These are phyloP conservation scores for Drosophila melanosoma DNA, from an alignment of 2,888 invertebrate genomes.

Conservation along the genomic window DNA sequence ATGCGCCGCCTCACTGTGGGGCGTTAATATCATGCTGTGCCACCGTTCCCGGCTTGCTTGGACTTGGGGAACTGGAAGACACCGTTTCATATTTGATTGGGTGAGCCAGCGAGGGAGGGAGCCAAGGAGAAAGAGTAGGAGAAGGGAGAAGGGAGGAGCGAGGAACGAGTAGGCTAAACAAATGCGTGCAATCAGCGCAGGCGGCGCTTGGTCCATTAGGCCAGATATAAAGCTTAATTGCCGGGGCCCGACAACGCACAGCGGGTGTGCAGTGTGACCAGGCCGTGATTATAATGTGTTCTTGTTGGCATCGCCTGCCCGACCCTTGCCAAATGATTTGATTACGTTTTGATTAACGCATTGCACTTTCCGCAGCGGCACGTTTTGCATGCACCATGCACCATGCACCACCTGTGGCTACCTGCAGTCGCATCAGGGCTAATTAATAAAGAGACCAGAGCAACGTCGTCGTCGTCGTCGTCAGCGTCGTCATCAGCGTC, in stretches of 20 bases:
- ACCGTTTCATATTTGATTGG: slow-evolving; percentile 78
- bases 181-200: slow-evolving; percentile 83
- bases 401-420: slow-evolving; percentile 79
- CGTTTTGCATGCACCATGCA: slow-evolving; percentile 64
- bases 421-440: slow-evolving; percentile 75
- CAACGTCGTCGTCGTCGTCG: not conserved
- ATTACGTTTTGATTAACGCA: slow-evolving; percentile 80
- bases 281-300: slow-evolving; percentile 66
- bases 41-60: slow-evolving; percentile 53
- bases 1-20: slow-evolving; percentile 81
- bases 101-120: slow-evolving; percentile 37
- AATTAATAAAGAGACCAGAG: slow-evolving; percentile 80
- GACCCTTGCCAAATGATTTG: slow-evolving; percentile 77
- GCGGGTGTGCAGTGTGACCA: slow-evolving; percentile 74
- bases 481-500: slow-evolving; percentile 8
- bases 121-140: slow-evolving; percentile 1
- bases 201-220: slow-evolving; percentile 84
- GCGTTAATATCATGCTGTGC: slow-evolving; percentile 83
- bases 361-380: slow-evolving; percentile 71
- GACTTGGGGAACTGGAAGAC: slow-evolving; percentile 12
- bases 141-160: slow-evolving; percentile 7
- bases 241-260: slow-evolving; percentile 83
- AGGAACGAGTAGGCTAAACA: slow-evolving; percentile 72
- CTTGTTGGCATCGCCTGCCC: slow-evolving; percentile 18
- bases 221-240: slow-evolving; percentile 85